Conservation (phyloP, 2,888 invertebrate species). For the Steinernema carpocapsae region DNA sequence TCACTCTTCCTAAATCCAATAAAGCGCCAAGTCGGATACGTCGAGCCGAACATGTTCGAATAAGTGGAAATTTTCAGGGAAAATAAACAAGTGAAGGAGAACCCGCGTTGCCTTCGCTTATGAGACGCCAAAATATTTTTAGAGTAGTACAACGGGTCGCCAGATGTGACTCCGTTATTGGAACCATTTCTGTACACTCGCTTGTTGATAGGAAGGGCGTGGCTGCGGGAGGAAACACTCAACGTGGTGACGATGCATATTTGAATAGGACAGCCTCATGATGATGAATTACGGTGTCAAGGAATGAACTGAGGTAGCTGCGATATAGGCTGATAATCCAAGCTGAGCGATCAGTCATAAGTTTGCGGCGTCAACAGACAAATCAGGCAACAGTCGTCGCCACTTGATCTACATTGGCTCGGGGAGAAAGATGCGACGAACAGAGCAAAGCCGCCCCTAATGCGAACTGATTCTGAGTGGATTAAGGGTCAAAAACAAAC, state of each 20-base stretch:
- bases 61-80: conserved; percentile 2
- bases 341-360: not conserved
- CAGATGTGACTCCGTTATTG: not conserved
- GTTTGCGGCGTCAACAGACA: not conserved
- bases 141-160: not conserved
- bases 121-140: not conserved
- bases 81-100: not conserved
- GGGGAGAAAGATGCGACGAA: not conserved
- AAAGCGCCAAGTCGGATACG: conserved; percentile 14
- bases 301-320: not conserved
- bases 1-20: conserved; percentile 17
- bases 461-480: conserved; percentile 31
- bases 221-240: not conserved
- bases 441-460: not conserved
- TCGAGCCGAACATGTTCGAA: not conserved
- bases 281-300: conserved; percentile 23
- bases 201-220: not conserved
- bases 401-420: too few relatives aligned
- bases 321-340: not conserved
- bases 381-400: too few relatives aligned
- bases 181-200: not conserved
- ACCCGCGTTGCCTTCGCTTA: not conserved
- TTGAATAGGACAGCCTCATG: not conserved
- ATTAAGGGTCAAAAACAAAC: conserved; percentile 31
- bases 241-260: not conserved